Percentiles rank a stretch among this genome's conserved stretches.
Evolutionary conservation across 2,888 invertebrate species (phyloP).

Genomic region (Torymus auratus): DNA sequence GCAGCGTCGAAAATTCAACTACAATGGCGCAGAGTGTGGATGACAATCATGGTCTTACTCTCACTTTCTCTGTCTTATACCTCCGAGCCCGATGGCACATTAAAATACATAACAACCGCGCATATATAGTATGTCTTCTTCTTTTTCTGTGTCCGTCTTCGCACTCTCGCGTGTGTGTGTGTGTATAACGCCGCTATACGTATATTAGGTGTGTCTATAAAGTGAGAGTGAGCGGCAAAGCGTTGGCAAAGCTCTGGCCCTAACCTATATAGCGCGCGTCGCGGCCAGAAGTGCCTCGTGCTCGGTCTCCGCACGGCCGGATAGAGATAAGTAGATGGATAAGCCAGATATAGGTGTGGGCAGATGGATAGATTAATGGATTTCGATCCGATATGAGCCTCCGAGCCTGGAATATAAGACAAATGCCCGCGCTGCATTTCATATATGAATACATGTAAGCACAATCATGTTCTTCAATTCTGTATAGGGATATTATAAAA

Average conservation of each 20-base stretch:
- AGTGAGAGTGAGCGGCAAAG: constrained; percentile 49
- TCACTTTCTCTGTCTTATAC: constrained; percentile 15
- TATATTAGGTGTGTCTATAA: no score
- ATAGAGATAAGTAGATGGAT: constrained; percentile 59
- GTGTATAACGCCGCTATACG: no score
- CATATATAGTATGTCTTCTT: no score
- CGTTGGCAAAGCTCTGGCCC: constrained; percentile 72
- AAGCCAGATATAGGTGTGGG: constrained; percentile 49
- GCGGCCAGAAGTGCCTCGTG: no score
- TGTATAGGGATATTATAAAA: no score
- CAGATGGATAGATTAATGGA: constrained; percentile 52
- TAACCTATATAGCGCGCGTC: constrained; percentile 70
- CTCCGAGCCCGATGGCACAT: not conserved
- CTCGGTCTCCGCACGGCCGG: constrained; percentile 33
- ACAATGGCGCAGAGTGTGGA: no score
- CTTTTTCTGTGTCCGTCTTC: constrained; percentile 8
- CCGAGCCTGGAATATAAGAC: constrained; percentile 8
- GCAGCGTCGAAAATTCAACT: no score
- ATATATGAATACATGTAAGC: no score
- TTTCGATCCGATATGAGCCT: constrained; percentile 20
- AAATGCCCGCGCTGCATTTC: constrained; percentile 6
- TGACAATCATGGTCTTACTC: no score
- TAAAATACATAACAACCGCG: constrained; percentile 1
- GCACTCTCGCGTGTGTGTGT: no score
- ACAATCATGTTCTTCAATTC: no score